These are phyloP conservation scores for Beaufortia kweichowensis DNA, from an alignment of 2,113 vertebrate species.

Conservation along the genomic window DNA sequence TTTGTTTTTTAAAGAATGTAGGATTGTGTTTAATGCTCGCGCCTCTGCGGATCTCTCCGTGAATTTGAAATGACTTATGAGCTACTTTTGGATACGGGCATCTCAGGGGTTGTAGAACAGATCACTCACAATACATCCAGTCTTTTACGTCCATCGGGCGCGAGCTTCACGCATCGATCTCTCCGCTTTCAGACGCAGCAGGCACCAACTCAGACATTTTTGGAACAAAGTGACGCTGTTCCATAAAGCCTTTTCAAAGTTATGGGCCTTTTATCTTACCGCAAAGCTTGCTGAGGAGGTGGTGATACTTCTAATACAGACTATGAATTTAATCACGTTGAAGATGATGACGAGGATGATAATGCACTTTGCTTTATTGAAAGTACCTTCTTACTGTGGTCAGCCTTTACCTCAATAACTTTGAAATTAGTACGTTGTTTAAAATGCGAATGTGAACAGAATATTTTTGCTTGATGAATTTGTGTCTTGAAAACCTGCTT, in stretches of 20 bases:
- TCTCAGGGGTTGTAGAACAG: conserved; percentile 31
- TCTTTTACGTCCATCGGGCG: not conserved
- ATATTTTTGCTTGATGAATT: conserved; percentile 80
- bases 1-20: not conserved
- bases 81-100: not conserved
- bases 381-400: conserved; percentile 54
- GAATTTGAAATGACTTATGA: not conserved
- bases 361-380: conserved; percentile 54
- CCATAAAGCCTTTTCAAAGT: not conserved
- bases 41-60: not conserved
- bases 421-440: conserved; percentile 61
- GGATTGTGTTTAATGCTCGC: not conserved
- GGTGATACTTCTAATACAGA: conserved; percentile 32
- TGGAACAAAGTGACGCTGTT: conserved; percentile 10
- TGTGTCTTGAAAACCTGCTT: conserved; percentile 59
- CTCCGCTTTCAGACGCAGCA: conserved; percentile 29
- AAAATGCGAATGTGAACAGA: conserved; percentile 64
- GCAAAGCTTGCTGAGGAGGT: conserved; percentile 28
- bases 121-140: conserved; percentile 18
- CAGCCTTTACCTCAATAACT: conserved; percentile 60
- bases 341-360: conserved; percentile 34
- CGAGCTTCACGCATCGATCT: conserved; percentile 30
- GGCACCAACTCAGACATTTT: conserved; percentile 20
- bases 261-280: not conserved
- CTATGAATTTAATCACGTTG: conserved; percentile 50